These are phyloP conservation scores for Nicator chloris DNA, from an alignment of 2,113 vertebrate genomes.

Conservation along the genomic window DNA sequence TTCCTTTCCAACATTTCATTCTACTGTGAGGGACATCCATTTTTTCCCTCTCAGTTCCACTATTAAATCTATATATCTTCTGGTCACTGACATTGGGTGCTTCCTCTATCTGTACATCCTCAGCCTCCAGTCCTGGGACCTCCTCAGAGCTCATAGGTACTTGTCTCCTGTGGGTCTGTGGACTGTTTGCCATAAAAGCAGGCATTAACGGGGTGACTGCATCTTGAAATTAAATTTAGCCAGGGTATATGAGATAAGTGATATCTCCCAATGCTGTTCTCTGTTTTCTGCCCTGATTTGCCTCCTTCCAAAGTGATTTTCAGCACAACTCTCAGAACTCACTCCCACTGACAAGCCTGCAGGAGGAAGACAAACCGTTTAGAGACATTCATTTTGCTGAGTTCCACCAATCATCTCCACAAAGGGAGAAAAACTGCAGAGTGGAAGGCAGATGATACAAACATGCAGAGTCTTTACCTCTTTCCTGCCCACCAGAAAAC, in stretches of 20 bases:
- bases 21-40: background rate
- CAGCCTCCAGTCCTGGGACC: background rate
- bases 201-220: background rate
- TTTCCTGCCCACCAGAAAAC: background rate
- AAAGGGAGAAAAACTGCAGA: background rate
- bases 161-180: background rate
- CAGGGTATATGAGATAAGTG: background rate
- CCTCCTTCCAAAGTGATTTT: background rate
- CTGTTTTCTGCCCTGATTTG: background rate
- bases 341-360: background rate
- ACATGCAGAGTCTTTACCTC: background rate
- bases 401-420: background rate
- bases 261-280: background rate
- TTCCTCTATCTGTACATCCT: background rate
- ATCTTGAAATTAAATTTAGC: background rate
- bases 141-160: background rate
- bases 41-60: background rate
- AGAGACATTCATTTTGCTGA: background rate
- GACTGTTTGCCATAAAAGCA: background rate
- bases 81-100: background rate
- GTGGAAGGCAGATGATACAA: background rate
- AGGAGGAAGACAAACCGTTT: background rate
- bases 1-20: background rate
- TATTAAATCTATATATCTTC: background rate
- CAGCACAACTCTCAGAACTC: background rate